phyloP scores from a whole-genome alignment of 2,113 vertebrate species.

The Desmodus rotundus region DNA sequence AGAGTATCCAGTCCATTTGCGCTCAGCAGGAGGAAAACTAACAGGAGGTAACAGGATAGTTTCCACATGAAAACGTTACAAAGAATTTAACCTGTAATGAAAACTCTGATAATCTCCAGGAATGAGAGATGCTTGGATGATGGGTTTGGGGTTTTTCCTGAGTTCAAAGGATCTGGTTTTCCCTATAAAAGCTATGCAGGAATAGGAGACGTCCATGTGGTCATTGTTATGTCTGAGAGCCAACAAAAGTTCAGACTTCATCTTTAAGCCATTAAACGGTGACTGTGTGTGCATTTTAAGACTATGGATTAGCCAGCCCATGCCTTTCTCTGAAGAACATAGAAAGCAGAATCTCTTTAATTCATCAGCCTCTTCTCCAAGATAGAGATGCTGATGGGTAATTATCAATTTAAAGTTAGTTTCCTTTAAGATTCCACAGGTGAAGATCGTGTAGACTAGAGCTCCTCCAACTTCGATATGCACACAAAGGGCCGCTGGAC shows the following conservation, averaged over 20 bases:
- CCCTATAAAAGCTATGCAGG: not conserved
- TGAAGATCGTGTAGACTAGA: not conserved
- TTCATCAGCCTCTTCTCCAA: not conserved
- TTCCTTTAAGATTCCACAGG: not conserved
- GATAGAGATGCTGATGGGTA: not conserved
- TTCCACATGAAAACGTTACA: constrained; percentile 42
- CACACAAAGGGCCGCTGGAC: not conserved
- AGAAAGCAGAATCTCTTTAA: not conserved
- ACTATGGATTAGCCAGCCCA: not conserved
- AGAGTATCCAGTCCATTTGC: constrained; percentile 12
- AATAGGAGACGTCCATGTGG: constrained; percentile 43
- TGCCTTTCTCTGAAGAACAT: not conserved
- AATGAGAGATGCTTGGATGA: constrained; percentile 62
- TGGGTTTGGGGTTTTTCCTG: constrained; percentile 36
- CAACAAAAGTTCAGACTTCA: constrained; percentile 47
- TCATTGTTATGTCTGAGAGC: constrained; percentile 61
- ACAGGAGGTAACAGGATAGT: constrained; percentile 1
- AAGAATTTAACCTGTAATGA: constrained; percentile 68
- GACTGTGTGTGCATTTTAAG: constrained; percentile 17
- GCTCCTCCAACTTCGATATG: not conserved
- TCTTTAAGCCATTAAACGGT: constrained; percentile 40
- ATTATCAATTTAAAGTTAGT: not conserved
- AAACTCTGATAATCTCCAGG: constrained; percentile 70
- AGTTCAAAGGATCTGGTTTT: constrained; percentile 66
- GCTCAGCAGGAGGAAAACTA: constrained; percentile 6